A percentile compares a stretch with the other conserved stretches of the same genome.
Conservation (phyloP, 2,113 vertebrate species). For the Gadus macrocephalus region DNA sequence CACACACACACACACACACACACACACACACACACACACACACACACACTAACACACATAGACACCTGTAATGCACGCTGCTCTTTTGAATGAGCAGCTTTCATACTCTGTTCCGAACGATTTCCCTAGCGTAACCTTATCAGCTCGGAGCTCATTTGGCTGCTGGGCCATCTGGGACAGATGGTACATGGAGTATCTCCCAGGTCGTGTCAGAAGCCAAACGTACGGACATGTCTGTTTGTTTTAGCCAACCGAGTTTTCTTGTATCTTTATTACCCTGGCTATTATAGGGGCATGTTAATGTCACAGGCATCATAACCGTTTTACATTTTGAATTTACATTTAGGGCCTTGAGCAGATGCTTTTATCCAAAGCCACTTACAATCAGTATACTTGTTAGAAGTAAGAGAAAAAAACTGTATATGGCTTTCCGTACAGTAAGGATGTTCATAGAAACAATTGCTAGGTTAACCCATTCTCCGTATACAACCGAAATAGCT, state of each 20-base stretch:
- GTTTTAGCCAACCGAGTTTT: not conserved
- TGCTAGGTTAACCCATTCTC: too few species aligned
- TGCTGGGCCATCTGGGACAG: not conserved
- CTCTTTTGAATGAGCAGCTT: conserved; percentile 18
- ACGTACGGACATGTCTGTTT: conserved; percentile 1
- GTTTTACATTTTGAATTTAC: too few species aligned
- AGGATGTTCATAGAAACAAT: too few species aligned
- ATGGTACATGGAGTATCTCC: not conserved
- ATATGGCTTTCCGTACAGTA: too few species aligned
- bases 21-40: conserved; percentile 15
- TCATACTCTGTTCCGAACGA: conserved; percentile 18
- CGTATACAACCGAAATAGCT: too few species aligned
- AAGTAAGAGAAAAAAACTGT: too few species aligned
- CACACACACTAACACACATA: not conserved
- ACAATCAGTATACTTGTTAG: too few species aligned
- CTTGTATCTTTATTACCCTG: not conserved
- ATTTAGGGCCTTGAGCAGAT: too few species aligned
- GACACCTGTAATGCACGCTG: conserved; percentile 8
- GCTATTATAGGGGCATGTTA: not conserved
- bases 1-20: too few species aligned
- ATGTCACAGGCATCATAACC: not conserved
- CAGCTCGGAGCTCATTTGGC: conserved; percentile 17
- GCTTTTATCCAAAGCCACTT: too few species aligned
- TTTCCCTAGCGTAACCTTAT: conserved; percentile 20
- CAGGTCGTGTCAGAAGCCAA: not conserved